Base-by-base conservation (phyloP, 35 echinoderm and acorn worm genomes). In the Heliocidaris erythrogramma region DNA sequence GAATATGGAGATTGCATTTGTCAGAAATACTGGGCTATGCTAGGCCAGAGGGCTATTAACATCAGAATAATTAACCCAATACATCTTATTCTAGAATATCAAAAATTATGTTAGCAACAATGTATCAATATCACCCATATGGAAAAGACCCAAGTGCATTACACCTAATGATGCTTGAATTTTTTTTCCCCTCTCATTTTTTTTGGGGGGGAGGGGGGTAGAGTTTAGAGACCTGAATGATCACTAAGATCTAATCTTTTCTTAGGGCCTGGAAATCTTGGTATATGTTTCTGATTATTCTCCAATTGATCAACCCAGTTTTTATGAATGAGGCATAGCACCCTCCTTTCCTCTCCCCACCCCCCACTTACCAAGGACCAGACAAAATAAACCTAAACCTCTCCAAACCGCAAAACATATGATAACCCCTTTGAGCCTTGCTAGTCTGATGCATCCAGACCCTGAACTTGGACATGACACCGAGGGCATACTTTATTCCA, bases 321-420 rank as follows among this genome's bases (percentile, higher is more conserved):
- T 69, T 69, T 69, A 69, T 69, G 60, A 69, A 69, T 69, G 60
- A 27, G 60, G 21, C 60, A 69, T 69, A 69, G 24, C 60, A 69
- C 60, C 60, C 60, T 69, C 60, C 60, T 24, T 21, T 9, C 65
- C 21, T 18, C 4, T 24, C 65, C 65, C 65, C 65, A 17, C 18
- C 65, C 65, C 18, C 65, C 65, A 2, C 65, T 5, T 24, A 78
- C 21, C 7, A 78, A 78, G 65, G 65, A 78, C 21, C 21, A 78
- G 65, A 78, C 65, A 78, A 78, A 78, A 24, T 78, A 21, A 78
- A 78, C 65, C 65, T 27, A 78, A 78, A 78, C 65, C 65, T 21
- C 65, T 78, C 65, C 18, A 78, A 78, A 78, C 65, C 65, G 65
- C 65, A 78, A 78, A 78, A 78, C 65, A 78, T 21, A 78, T 78